These are phyloP conservation scores for Callospermophilus lateralis DNA, from an alignment of 2,113 vertebrate species.

Conservation along the genomic window DNA sequence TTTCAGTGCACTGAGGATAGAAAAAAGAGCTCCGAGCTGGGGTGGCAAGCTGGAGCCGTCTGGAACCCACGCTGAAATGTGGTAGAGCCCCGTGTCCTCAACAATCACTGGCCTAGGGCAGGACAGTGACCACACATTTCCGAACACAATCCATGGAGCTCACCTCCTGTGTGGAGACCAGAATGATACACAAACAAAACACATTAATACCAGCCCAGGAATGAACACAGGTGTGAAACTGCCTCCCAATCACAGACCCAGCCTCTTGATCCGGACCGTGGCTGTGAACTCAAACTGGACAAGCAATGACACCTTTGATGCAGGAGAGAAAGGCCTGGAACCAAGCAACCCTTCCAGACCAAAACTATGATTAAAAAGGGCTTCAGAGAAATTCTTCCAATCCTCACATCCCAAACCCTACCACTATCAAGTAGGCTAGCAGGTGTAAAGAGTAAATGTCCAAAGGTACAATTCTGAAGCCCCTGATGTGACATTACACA, in stretches of 20 bases:
- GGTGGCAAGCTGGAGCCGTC: accelerated
- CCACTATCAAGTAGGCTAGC: background rate
- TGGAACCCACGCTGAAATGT: too few species aligned
- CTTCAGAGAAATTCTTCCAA: background rate
- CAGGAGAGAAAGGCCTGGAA: background rate
- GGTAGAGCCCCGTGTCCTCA: too few species aligned
- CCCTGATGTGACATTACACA: accelerated
- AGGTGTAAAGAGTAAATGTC: accelerated
- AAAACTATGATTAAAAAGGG: background rate
- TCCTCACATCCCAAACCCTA: background rate
- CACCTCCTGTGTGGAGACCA: background rate
- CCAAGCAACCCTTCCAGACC: background rate
- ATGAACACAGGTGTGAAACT: too few species aligned
- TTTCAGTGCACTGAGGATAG: accelerated
- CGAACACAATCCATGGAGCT: background rate
- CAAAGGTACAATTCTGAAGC: accelerated
- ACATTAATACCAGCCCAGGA: accelerated
- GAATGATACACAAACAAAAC: background rate
- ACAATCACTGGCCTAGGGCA: background rate
- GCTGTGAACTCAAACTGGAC: too few species aligned
- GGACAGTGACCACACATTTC: background rate
- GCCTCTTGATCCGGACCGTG: accelerated
- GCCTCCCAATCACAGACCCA: accelerated
- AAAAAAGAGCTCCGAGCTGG: accelerated
- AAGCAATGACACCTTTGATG: background rate